These are phyloP conservation scores for Otolemur garnettii DNA, from an alignment of 2,113 vertebrate genomes.

Conservation along the genomic window DNA sequence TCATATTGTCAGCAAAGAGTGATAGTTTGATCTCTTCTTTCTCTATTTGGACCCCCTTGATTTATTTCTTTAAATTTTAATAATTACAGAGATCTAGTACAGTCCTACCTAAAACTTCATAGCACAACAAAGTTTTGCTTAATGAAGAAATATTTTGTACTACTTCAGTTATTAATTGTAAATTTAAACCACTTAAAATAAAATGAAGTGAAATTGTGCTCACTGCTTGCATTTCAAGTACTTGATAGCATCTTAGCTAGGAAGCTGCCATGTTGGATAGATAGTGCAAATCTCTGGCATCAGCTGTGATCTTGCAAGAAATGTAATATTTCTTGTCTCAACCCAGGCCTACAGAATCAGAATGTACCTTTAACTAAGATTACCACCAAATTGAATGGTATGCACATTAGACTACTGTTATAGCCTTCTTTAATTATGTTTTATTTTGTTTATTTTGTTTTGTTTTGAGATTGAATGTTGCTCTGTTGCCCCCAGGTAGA, in stretches of 20 bases:
- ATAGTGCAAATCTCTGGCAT: background rate
- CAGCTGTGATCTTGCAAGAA: background rate
- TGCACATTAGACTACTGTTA: background rate
- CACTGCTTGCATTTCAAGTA: background rate
- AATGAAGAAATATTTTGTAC: background rate
- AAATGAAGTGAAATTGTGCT: background rate
- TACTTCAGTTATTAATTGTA: background rate
- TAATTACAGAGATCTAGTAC: background rate
- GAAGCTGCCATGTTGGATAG: background rate
- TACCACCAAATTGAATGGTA: background rate
- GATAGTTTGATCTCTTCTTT: too few relatives aligned
- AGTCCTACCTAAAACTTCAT: background rate
- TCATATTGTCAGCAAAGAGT: too few relatives aligned
- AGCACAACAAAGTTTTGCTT: background rate
- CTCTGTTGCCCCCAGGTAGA: too few relatives aligned
- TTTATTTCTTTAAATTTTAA: background rate
- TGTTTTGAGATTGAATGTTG: too few relatives aligned
- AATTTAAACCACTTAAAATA: background rate
- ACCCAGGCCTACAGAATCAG: too few relatives aligned
- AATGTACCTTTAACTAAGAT: background rate
- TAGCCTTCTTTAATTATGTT: too few relatives aligned
- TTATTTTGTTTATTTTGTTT: too few relatives aligned
- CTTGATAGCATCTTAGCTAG: background rate
- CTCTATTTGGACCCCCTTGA: too few relatives aligned
- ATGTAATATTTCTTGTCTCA: background rate